Percentiles rank a stretch among this genome's conserved stretches.
These are phyloP conservation scores for Brachionus paranguensis DNA, from an alignment of 1,140 invertebrate genomes.

Conservation along the genomic window DNA sequence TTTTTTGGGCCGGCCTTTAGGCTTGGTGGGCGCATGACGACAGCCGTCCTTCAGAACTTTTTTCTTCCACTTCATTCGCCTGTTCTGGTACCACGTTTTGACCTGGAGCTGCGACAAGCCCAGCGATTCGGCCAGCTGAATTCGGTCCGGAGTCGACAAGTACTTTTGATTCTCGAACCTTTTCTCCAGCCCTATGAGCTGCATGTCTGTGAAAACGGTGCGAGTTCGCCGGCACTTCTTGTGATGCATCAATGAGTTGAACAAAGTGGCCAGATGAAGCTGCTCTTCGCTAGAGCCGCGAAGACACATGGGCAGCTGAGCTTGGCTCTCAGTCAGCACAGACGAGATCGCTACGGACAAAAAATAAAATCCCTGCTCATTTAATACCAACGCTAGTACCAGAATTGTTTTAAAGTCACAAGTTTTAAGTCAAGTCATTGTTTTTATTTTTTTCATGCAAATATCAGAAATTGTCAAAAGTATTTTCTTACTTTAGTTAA, in stretches of 20 bases:
- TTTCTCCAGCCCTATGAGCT: conserved; percentile 65
- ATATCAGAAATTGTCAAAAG: too few relatives aligned
- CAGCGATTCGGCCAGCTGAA: conserved; percentile 82
- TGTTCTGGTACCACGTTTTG: conserved; percentile 53
- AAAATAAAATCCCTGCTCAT: background rate
- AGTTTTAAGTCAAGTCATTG: background rate
- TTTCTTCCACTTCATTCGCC: conserved; percentile 56
- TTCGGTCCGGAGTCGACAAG: conserved; percentile 88
- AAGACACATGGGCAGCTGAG: conserved; percentile 7
- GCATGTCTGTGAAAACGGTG: conserved; percentile 42
- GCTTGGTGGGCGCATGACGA: conserved; percentile 55
- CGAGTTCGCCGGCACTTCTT: conserved; percentile 33
- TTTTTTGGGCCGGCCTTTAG: conserved; percentile 57
- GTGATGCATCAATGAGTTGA: conserved; percentile 34
- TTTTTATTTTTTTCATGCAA: too few relatives aligned
- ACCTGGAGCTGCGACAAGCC: conserved; percentile 91
- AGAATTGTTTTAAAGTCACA: background rate
- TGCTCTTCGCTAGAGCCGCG: conserved; percentile 4
- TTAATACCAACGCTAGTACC: background rate
- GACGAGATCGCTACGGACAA: background rate
- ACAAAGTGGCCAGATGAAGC: conserved; percentile 14
- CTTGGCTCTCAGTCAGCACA: background rate
- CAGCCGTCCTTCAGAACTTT: conserved; percentile 54
- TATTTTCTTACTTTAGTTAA: too few relatives aligned
- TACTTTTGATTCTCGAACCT: conserved; percentile 92